A percentile compares a stretch with the other conserved stretches of the same genome.
phyloP scores from a whole-genome alignment of 1,140 invertebrate species.

The Littorina saxatilis region DNA sequence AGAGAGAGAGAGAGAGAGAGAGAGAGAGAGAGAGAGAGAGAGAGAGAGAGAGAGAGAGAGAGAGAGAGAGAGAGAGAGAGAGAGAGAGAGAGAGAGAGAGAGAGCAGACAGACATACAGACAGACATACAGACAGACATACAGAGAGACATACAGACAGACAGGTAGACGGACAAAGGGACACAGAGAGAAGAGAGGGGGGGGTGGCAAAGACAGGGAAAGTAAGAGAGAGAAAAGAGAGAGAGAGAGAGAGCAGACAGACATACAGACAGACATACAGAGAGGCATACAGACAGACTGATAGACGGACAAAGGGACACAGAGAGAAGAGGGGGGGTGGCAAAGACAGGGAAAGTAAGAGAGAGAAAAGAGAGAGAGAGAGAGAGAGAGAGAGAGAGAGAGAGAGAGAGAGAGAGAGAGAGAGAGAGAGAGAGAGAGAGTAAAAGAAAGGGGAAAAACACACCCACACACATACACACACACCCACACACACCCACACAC shows the following conservation, averaged over 20 bases:
- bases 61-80: background rate
- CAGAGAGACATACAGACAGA: too few species aligned
- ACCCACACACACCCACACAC: too few species aligned
- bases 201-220: too few species aligned
- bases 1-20: slow-evolving; percentile 6
- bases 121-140: background rate
- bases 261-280: background rate
- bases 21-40: slow-evolving; percentile 8
- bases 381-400: slow-evolving; percentile 21
- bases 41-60: slow-evolving; percentile 6
- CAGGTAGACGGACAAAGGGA: too few species aligned
- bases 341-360: background rate
- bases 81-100: background rate
- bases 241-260: background rate
- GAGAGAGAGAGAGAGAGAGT: slow-evolving; percentile 2
- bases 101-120: background rate
- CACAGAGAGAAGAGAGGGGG: too few species aligned
- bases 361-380: slow-evolving; percentile 17
- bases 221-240: too few species aligned
- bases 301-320: background rate
- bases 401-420: slow-evolving; percentile 12
- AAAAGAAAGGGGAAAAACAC: background rate
- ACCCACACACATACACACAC: too few species aligned
- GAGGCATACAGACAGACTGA: background rate
- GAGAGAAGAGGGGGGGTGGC: background rate